Percentiles rank a stretch among this genome's conserved stretches.
These are phyloP conservation scores for Bolborhynchus lineola DNA, from an alignment of 2,113 vertebrate species.

Conservation along the genomic window DNA sequence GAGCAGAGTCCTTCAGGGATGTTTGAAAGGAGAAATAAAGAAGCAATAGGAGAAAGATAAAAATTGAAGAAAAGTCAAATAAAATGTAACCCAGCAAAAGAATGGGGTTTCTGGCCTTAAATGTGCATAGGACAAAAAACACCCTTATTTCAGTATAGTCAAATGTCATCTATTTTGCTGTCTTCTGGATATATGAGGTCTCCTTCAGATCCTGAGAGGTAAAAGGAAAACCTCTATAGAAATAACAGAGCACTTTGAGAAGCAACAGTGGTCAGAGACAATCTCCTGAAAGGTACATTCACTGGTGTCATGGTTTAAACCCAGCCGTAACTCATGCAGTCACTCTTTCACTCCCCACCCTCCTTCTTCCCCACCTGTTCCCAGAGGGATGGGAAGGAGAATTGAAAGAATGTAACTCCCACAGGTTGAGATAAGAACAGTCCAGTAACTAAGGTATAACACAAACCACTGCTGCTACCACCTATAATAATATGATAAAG, in stretches of 20 bases:
- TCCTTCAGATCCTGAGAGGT: background rate
- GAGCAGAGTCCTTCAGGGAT: background rate
- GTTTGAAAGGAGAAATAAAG: background rate
- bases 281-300: background rate
- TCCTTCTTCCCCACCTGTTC: no score
- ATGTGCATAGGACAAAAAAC: background rate
- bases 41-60: background rate
- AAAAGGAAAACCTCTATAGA: conserved; percentile 14
- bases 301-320: no score
- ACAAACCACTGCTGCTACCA: no score
- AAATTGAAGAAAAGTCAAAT: background rate
- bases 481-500: no score
- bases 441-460: no score
- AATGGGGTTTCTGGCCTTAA: background rate
- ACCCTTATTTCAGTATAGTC: background rate
- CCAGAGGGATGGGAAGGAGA: no score
- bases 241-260: background rate
- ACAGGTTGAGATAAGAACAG: no score
- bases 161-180: background rate
- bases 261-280: background rate
- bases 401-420: no score
- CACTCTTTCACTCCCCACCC: no score
- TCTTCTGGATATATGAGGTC: background rate
- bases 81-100: background rate
- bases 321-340: no score